phyloP scores from a whole-genome alignment of 2,113 vertebrate species.

The Daubentonia madagascariensis region DNA sequence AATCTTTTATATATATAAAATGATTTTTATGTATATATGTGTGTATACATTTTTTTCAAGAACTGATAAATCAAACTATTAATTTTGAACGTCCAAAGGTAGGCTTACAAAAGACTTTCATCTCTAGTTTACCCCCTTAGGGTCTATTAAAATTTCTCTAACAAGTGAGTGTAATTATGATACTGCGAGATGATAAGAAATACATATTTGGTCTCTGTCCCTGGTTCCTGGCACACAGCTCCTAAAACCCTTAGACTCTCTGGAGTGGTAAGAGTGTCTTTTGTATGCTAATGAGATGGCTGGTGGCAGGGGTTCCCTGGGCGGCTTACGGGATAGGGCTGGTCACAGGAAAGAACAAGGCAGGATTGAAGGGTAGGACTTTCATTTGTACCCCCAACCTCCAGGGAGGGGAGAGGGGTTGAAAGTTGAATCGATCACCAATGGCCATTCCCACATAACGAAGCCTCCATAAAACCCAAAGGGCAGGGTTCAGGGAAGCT shows the following conservation, averaged over 20 bases:
- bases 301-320: not conserved
- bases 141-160: not conserved
- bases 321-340: not conserved
- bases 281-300: not conserved
- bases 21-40: not conserved
- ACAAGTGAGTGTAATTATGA: not conserved
- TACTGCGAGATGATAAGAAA: not conserved
- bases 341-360: too few relatives aligned
- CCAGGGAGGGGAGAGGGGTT: not conserved
- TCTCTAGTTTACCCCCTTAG: not conserved
- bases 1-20: too few relatives aligned
- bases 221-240: not conserved
- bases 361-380: not conserved
- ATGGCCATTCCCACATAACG: not conserved
- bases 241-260: not conserved
- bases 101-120: not conserved
- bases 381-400: not conserved
- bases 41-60: not conserved
- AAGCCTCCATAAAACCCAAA: not conserved
- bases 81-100: not conserved
- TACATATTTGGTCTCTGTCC: not conserved
- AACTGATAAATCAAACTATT: not conserved
- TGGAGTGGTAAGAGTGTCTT: not conserved
- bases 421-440: not conserved
- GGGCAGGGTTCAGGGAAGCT: not conserved